These are phyloP conservation scores for Ptychodera flava DNA, from an alignment of 35 echinoderm and acorn worm genomes.

Conservation along the genomic window DNA sequence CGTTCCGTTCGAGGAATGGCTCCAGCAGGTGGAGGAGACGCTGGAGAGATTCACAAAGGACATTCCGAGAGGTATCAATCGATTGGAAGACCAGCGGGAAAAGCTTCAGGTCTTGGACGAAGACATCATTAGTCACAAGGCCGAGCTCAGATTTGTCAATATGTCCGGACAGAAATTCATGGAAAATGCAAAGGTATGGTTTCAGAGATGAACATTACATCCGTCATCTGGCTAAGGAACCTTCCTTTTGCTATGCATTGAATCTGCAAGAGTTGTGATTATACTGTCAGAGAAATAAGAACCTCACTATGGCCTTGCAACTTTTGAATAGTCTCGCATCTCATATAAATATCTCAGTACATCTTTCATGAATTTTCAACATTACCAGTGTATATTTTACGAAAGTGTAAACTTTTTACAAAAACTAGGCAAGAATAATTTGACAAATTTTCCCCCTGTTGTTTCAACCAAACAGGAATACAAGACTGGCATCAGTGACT, in stretches of 20 bases:
- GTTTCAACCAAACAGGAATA: constrained; percentile 80
- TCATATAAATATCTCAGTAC: constrained; percentile 15
- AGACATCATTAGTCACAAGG: constrained; percentile 91
- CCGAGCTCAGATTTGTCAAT: constrained; percentile 95
- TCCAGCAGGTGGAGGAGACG: constrained; percentile 53
- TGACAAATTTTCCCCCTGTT: too few species aligned
- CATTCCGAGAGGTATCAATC: constrained; percentile 40
- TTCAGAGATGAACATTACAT: too few species aligned
- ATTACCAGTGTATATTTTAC: too few species aligned
- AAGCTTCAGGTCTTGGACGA: constrained; percentile 85
- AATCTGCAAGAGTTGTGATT: too few species aligned
- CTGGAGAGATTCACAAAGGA: constrained; percentile 57
- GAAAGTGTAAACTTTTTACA: too few species aligned
- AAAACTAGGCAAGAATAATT: too few species aligned
- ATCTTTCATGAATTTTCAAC: not conserved
- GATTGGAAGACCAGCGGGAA: constrained; percentile 55
- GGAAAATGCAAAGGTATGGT: constrained; percentile 77
- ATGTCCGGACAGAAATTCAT: constrained; percentile 83
- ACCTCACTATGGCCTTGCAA: too few species aligned
- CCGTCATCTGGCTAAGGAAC: too few species aligned
- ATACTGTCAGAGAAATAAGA: too few species aligned
- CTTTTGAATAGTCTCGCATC: not conserved
- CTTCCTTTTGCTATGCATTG: too few species aligned
- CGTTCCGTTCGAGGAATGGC: constrained; percentile 84
- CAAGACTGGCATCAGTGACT: constrained; percentile 64